Conservation (phyloP, 2,888 invertebrate species). For the Microplitis deprimator region DNA sequence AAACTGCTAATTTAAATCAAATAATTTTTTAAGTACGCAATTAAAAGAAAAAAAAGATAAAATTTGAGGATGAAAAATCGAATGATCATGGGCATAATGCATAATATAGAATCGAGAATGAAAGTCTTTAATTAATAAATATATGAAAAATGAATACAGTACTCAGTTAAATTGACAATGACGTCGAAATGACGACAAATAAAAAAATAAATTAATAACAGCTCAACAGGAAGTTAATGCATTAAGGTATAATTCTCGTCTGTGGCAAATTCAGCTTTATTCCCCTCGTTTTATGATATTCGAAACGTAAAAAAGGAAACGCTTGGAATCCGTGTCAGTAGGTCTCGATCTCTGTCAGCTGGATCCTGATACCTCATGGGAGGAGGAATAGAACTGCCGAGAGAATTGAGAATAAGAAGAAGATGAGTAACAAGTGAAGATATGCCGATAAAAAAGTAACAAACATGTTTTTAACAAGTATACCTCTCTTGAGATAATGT, state of each 20-base stretch:
- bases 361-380: slow-evolving; percentile 22
- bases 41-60: background rate
- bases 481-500: slow-evolving; percentile 39
- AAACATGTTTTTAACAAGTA: slow-evolving; percentile 5
- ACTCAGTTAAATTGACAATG: background rate
- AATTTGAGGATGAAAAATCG: background rate
- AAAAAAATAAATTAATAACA: background rate
- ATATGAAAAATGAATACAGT: background rate
- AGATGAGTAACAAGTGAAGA: background rate
- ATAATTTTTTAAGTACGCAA: background rate
- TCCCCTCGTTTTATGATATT: slow-evolving; percentile 70
- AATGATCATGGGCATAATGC: no score
- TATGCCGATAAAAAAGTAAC: slow-evolving; percentile 45
- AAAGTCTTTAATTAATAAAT: background rate
- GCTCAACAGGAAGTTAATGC: slow-evolving; percentile 47
- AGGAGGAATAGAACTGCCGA: slow-evolving; percentile 27
- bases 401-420: slow-evolving; percentile 33
- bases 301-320: slow-evolving; percentile 70
- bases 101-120: background rate
- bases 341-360: slow-evolving; percentile 62
- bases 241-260: slow-evolving; percentile 59
- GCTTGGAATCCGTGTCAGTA: slow-evolving; percentile 68
- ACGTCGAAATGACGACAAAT: background rate
- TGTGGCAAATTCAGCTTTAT: slow-evolving; percentile 60
- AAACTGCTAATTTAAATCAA: background rate